Evolutionary conservation across 53 echinoderm and acorn worm species (phyloP), one percentile per base, ranked within the genome.

Genomic region (Paelopatides confundens): DNA sequence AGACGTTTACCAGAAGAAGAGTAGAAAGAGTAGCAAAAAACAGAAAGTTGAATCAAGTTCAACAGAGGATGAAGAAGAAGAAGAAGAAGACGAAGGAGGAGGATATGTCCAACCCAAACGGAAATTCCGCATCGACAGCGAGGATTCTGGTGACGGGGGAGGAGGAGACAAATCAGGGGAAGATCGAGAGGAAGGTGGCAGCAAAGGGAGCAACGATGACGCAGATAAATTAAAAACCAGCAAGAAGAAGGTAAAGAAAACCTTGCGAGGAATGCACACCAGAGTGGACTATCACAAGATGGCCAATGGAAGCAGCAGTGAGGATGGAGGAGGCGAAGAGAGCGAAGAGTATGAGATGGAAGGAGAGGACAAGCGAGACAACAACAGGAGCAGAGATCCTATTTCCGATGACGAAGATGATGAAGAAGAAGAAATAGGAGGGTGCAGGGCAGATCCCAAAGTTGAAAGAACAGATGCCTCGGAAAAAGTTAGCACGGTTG

Each of bases 91-190:
- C 4, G 68, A 65, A 29, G 65, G n/a, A 48, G 48, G 14, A 12
- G 58, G 79, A 17, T 90, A 81, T 68, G 81, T 86, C 39, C 91
- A 90, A 49, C 86, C 90, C 23, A 94, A 93, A 63, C 86, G 96
- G 40, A 96, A 96, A 71, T 96, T 96, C 77, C 89, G 93, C 14
- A 90, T 96, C 62, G 91, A 93, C 63, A 96, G 96, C 46, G 96
- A 96, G 36, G 92, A 93, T 7, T 92, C 93, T 6, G 90, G 53
- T 0, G 86, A 70, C 17, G 71, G 77, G 2, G 88, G 87, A 29
- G 29, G 30, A 24, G 76, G 2, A 13, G 69, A 85, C 26, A 67
- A 85, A 30, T 51, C 30, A 2, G 49, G 7, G 47, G 76, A 81
- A 14, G 69, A 83, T 21, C 64, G 62, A 33, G 33, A 37, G 50